Base-by-base conservation (phyloP, 92 coral and sea anemone species). In the Siderastrea radians region DNA sequence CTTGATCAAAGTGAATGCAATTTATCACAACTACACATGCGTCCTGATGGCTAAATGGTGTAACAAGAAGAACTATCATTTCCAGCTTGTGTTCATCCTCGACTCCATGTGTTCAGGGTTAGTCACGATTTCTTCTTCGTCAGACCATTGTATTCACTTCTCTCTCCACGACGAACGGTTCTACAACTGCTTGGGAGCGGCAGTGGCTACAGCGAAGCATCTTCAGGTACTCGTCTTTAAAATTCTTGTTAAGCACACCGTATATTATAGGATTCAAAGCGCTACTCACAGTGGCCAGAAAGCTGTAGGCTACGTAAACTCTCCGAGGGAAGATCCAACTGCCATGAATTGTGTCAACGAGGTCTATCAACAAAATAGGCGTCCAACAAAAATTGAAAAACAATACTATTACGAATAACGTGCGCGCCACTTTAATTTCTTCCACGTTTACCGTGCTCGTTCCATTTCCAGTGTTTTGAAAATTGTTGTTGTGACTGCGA, bases 331-430 rank as follows among this genome's bases (percentile, higher is more conserved):
- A 73, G 46, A 80, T 58, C 88, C 89, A 91, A 9, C 79, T 65
- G 14, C 88, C 94, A 0, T 81, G n/a, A 43, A 91, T 54, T 9
- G 94, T 91, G 53, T 91, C 94, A 62, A 85, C 78, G 59, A 90
- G 73, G 68, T 90, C 93, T 69, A 90, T 26, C 38, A 26, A 26
- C 38, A 26, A 26, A 26, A 26, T 0, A 26, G 38, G 38, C 38
- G 38, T 26, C 38, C 38, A 26, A 26, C 38, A 26, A 26, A 26
- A 26, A 26, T 26, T 26, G 38, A 26, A 26, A 26, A 72, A 6
- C 57, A 90, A 73, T 3, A 91, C 45, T 88, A 6, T 81, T 87
- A 6, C 66, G n/a, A n/a, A n/a, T n/a, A n/a, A n/a, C n/a, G n/a
- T n/a, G n/a, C n/a, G n/a, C n/a, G n/a, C n/a, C n/a, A n/a, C n/a